Evolutionary conservation across 1,140 invertebrate genomes (phyloP), one percentile per base, ranked within the genome.

Genomic region (Parasteatoda tepidariorum): DNA sequence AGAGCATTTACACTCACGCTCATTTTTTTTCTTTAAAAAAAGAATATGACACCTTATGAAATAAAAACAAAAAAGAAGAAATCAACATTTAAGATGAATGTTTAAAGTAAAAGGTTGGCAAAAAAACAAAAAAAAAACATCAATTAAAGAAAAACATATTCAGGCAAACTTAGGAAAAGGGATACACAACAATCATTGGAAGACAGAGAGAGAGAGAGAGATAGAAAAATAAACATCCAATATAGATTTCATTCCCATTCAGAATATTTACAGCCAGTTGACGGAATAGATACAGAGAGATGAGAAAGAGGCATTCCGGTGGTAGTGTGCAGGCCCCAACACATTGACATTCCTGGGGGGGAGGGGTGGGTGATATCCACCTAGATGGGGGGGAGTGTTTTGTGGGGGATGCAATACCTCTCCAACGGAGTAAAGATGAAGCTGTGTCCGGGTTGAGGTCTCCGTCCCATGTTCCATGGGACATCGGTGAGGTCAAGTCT

Each of bases 401-500:
- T 48, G 38, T 48, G 38, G 38, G 15, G 15, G 22, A 18, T n/a
- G 26, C 38, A 41, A 66, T 89, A 84, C 75, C 70, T 84, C 85
- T 76, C 79, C 82, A 84, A 31, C 85, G 41, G 7, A 70, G 41
- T 62, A 84, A 24, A 7, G 85, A 75, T 13, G 84, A 70, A 26
- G 85, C 75, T 22, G 85, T 82, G 83, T 84, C 84, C 59, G 85
- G 66, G 78, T 85, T 87, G 84, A 78, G 87, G 87, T 84, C 85
- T 87, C 71, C 89, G 89, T 90, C 75, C 89, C 90, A 28, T 88
- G 89, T 79, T 90, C 90, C 9, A 87, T 87, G 75, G 15, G 89
- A 88, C 22, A 89, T 91, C 3, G 90, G 90, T 83, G 90, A 91
- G n/a, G 88, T 88, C 15, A 89, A 87, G 86, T 91, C 91, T 73